A percentile compares a stretch with the other conserved stretches of the same genome.
phyloP scores from a whole-genome alignment of 2,113 vertebrate species.

The Tachuris rubrigastra region DNA sequence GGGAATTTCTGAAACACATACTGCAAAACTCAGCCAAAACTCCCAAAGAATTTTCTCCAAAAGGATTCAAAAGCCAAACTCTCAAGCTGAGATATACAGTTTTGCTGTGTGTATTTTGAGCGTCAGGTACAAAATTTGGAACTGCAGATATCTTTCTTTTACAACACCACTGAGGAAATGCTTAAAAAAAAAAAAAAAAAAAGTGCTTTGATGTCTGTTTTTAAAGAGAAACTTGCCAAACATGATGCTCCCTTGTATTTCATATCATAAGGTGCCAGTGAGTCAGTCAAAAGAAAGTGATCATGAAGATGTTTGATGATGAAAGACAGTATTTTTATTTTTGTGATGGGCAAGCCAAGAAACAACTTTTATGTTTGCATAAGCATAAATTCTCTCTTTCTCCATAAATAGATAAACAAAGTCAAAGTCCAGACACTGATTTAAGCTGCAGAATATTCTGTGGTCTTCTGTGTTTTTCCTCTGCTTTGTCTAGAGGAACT shows the following conservation, averaged over 20 bases:
- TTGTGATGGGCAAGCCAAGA: not conserved
- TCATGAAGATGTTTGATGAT: not conserved
- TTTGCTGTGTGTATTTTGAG: not conserved
- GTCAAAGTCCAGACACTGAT: not conserved
- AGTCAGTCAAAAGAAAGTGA: not conserved
- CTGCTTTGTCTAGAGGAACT: not conserved
- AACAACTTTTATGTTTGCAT: not conserved
- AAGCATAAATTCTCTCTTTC: not conserved
- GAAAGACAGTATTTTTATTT: not conserved
- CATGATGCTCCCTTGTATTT: not conserved
- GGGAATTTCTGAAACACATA: not conserved
- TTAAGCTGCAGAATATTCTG: not conserved
- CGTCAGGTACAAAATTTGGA: not conserved
- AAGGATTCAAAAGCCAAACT: not conserved
- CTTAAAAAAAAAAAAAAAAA: not conserved
- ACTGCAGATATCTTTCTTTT: not conserved
- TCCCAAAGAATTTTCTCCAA: not conserved
- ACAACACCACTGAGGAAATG: not conserved
- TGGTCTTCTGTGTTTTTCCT: not conserved
- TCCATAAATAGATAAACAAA: not conserved
- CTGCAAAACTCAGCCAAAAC: not conserved
- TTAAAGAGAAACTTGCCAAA: not conserved
- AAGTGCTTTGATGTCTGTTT: not conserved
- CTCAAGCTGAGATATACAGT: not conserved
- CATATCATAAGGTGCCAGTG: not conserved